Evolutionary conservation across 2,888 invertebrate species (phyloP).

Genomic region (Tetheella fluctuosa): DNA sequence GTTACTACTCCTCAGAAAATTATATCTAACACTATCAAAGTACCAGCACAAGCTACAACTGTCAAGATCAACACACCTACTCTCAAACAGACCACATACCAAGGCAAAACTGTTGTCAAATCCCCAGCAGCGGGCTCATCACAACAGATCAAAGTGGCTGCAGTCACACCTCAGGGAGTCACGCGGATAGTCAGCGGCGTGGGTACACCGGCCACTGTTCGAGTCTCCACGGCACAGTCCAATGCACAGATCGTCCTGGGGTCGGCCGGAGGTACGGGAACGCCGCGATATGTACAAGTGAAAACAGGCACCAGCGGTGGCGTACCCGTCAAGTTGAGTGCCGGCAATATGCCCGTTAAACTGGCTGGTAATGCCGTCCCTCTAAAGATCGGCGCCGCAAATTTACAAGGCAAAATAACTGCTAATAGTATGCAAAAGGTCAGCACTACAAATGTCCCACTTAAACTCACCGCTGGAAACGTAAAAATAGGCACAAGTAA

Average conservation of each 20-base stretch:
- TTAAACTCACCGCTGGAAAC: constrained; percentile 75
- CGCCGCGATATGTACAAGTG: constrained; percentile 75
- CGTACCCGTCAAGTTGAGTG: constrained; percentile 69
- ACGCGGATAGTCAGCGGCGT: constrained; percentile 76
- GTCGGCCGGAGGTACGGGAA: constrained; percentile 56
- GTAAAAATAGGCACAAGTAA: constrained; percentile 79
- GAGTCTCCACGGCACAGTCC: constrained; percentile 71
- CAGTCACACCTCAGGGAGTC: constrained; percentile 73
- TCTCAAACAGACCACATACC: constrained; percentile 66
- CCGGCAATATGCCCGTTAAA: constrained; percentile 71
- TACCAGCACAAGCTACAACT: constrained; percentile 57
- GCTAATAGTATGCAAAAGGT: constrained; percentile 70
- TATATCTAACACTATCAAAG: constrained; percentile 61
- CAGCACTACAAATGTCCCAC: constrained; percentile 57
- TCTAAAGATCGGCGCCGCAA: constrained; percentile 72
- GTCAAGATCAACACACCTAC: constrained; percentile 73
- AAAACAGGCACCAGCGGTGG: constrained; percentile 65
- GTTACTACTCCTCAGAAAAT: constrained; percentile 71
- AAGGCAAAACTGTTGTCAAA: constrained; percentile 63
- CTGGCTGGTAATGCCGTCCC: constrained; percentile 67
- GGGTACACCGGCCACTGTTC: constrained; percentile 62
- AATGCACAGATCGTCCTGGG: constrained; percentile 70
- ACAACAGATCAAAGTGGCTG: constrained; percentile 74
- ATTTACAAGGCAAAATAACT: constrained; percentile 70
- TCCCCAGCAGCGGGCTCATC: constrained; percentile 65